These are phyloP conservation scores for Henicopernis longicauda DNA, from an alignment of 2,113 vertebrate genomes.

Conservation along the genomic window DNA sequence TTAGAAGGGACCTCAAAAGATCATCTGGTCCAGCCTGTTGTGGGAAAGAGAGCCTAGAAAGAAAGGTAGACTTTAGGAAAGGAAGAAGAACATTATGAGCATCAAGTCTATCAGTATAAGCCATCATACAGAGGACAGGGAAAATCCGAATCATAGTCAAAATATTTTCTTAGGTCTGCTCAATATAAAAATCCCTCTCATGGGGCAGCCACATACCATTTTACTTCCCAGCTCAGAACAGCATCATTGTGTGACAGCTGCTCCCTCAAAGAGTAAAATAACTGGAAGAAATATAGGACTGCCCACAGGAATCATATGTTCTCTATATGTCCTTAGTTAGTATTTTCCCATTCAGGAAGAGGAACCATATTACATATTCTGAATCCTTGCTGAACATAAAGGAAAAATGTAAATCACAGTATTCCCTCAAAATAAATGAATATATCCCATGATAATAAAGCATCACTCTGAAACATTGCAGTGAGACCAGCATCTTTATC, in stretches of 20 bases:
- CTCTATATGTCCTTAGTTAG: not conserved
- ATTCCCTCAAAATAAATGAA: not conserved
- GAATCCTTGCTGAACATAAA: not conserved
- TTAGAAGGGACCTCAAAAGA: not conserved
- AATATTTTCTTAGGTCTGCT: not conserved
- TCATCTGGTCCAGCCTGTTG: not conserved
- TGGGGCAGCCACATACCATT: not conserved
- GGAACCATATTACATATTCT: not conserved
- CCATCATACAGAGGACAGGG: not conserved
- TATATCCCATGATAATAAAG: not conserved
- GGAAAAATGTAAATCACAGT: not conserved
- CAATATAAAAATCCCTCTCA: not conserved
- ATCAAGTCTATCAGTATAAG: not conserved
- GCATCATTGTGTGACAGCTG: not conserved
- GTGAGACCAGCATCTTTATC: not conserved
- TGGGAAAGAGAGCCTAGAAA: not conserved
- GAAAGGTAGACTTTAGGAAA: not conserved
- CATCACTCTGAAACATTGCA: not conserved
- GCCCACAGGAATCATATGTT: not conserved
- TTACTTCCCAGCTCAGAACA: not conserved
- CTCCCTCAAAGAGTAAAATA: not conserved
- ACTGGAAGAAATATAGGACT: not conserved
- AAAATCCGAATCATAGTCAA: not conserved
- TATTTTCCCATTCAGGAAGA: not conserved
- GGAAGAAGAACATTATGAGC: not conserved